Base-by-base conservation (phyloP, 2,113 vertebrate genomes). In the Aptenodytes patagonicus region DNA sequence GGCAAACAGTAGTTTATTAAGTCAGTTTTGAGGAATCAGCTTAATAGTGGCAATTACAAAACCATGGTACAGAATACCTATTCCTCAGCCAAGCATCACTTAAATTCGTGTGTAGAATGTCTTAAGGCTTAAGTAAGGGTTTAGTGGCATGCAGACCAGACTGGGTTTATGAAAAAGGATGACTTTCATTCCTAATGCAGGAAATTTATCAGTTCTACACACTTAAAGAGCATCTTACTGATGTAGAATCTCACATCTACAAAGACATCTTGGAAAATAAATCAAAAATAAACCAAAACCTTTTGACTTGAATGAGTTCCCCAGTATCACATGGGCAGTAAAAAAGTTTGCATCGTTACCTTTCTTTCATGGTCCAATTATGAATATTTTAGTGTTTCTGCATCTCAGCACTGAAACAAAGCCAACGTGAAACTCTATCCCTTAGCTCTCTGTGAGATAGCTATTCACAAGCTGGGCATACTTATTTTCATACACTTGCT, bases 401-500 rank as follows among this genome's bases (percentile, higher is more conserved):
- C 77, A 80, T 81, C 62, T 93, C 82, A 83, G 90, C 84, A 86
- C n/a, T 89, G 91, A 97, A 94, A 97, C 83, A 95, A 96, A 95
- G 55, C 40, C 73, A 69, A 44, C 2, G 8, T 75, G 71, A 97
- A 96, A 79, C 65, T 83, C 60, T 51, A 62, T 86, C 80, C 91
- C 73, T 95, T 87, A 47, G 55, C 71, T 51, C 79, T 93, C 88
- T 52, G 42, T 55, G 95, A 97, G 91, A 83, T 26, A 96, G 81
- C 90, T 95, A 93, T 97, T 97, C 95, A 98, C 83, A 96, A 96
- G 62, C 96, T 94, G 68, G 96, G 92, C 96, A 92, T 95, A 83
- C 95, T 94, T 97, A 97, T 98, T 98, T 98, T 98, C 97, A 97
- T 97, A 97, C 66, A 85, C 83, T 89, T 87, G 96, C 97, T 97